Percentiles rank a stretch among this genome's conserved stretches.
Evolutionary conservation across 2,888 invertebrate species (phyloP).

Genomic region (Amaurobius ferox): DNA sequence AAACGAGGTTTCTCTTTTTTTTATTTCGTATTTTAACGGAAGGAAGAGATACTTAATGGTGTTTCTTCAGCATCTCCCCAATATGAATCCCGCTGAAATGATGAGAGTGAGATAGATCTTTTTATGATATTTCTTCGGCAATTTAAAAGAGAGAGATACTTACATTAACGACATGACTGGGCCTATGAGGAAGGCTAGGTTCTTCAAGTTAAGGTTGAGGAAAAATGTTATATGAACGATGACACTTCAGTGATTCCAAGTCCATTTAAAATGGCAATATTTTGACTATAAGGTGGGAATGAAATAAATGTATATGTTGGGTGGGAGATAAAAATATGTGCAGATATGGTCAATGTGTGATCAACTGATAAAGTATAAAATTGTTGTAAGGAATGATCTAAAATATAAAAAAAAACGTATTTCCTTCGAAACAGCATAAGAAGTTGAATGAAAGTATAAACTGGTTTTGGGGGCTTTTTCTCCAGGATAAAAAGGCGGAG

Average conservation of each 20-base stretch:
- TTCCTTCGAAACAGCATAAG: too few species aligned
- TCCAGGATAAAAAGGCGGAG: too few species aligned
- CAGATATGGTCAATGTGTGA: too few species aligned
- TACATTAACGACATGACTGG: slow-evolving; percentile 30
- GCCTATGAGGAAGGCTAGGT: neutral
- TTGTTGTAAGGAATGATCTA: too few species aligned
- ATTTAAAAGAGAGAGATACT: slow-evolving; percentile 48
- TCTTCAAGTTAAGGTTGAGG: neutral
- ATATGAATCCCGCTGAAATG: slow-evolving; percentile 33
- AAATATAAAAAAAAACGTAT: too few species aligned
- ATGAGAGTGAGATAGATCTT: slow-evolving; percentile 45
- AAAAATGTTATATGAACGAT: slow-evolving; percentile 17
- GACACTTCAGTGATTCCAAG: slow-evolving; percentile 23
- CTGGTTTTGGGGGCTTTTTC: too few species aligned
- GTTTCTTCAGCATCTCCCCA: slow-evolving; percentile 21
- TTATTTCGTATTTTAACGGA: slow-evolving; percentile 23
- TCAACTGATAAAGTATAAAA: too few species aligned
- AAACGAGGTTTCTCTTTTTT: slow-evolving; percentile 32
- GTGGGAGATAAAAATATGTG: too few species aligned
- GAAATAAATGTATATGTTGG: too few species aligned
- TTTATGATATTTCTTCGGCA: slow-evolving; percentile 58
- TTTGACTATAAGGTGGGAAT: neutral
- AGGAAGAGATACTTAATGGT: slow-evolving; percentile 42
- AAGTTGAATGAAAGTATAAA: too few species aligned
- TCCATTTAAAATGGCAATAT: slow-evolving; percentile 36